Conservation (phyloP, 2,113 vertebrate genomes). For the Psettodes erumei region DNA sequence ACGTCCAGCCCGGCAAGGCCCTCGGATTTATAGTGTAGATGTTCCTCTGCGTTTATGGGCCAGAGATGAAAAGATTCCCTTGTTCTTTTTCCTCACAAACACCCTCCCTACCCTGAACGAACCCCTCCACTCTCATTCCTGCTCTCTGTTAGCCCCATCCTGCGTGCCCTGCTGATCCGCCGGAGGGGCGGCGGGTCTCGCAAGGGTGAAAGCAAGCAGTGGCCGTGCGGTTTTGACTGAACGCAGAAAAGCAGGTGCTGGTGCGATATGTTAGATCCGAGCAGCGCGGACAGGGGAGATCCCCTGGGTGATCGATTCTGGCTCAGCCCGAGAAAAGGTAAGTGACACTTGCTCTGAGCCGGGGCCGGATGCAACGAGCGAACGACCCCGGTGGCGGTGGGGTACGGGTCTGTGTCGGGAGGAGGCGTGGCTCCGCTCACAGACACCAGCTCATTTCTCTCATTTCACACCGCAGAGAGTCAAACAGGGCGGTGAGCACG, state of each 20-base stretch:
- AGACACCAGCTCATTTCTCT: background rate
- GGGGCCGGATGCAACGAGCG: background rate
- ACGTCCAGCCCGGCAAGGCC: slow-evolving; percentile 57
- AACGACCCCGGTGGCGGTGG: slow-evolving; percentile 18
- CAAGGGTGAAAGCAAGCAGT: slow-evolving; percentile 45
- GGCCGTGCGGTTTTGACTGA: slow-evolving; percentile 43
- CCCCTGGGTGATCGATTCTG: slow-evolving; percentile 84
- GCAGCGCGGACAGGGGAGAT: slow-evolving; percentile 72
- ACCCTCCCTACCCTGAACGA: slow-evolving; percentile 63
- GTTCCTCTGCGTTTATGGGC: slow-evolving; percentile 74
- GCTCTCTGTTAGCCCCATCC: slow-evolving; percentile 53
- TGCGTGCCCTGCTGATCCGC: slow-evolving; percentile 40
- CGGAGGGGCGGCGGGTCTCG: slow-evolving; percentile 53
- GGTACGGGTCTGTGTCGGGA: slow-evolving; percentile 21
- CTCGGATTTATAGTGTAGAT: slow-evolving; percentile 80
- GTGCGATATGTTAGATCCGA: slow-evolving; percentile 45
- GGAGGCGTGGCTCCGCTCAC: slow-evolving; percentile 42
- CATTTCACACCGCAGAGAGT: background rate
- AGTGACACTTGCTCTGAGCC: slow-evolving; percentile 28
- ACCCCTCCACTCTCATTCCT: slow-evolving; percentile 61
- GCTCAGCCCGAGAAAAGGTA: slow-evolving; percentile 84
- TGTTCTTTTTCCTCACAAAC: slow-evolving; percentile 76
- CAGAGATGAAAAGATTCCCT: slow-evolving; percentile 82
- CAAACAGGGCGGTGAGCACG: background rate
- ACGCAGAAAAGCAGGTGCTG: slow-evolving; percentile 28